Evolutionary conservation across 2,797 vertebrate species (phyloP), one percentile per base, ranked within the genome.

Genomic region (Lacerta viridis): DNA sequence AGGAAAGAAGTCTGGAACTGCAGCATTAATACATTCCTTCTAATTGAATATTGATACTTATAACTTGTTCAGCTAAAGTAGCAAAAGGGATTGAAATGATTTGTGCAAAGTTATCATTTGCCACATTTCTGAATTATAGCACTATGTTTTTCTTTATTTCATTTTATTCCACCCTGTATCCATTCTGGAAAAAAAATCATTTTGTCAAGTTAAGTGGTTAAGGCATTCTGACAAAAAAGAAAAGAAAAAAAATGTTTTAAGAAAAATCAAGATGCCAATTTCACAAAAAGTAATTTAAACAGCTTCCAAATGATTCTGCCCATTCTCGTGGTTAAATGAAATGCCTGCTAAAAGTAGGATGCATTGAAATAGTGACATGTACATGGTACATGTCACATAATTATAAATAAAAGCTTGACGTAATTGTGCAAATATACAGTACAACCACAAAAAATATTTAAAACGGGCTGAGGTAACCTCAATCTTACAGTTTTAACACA

Each of bases 311-410:
- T 95, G 93, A 97, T 96, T 96, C 96, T 61, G 96, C 96, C 96
- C 92, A 94, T 95, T 95, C 94, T 95, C 93, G 90, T 92, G 93
- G 94, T 93, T 93, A 96, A 97, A 97, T 96, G 95, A 97, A 95
- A 97, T 97, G 97, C 96, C 97, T 97, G 97, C 98, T 98, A 98
- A 97, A 98, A 98, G 98, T 98, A 98, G 97, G 97, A 97, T 95
- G 96, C 95, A 95, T 94, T 96, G 96, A 97, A 97, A 97, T 96
- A 93, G 96, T 96, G 96, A 97, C 97, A 97, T 97, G 97, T 97
- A 96, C 97, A 98, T 96, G 95, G 96, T 98, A 96, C 94, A 97
- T 97, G 96, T 97, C 95, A 94, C 96, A 96, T 97, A 96, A 98
- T 98, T 97, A 97, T 89, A 98, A 96, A 96, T 94, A 94, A 95